A percentile compares a stretch with the other conserved stretches of the same genome.
Evolutionary conservation across 30 jellyfish, hydroid and myxozoan genomes (phyloP).

Genomic region (Aurelia sp.): DNA sequence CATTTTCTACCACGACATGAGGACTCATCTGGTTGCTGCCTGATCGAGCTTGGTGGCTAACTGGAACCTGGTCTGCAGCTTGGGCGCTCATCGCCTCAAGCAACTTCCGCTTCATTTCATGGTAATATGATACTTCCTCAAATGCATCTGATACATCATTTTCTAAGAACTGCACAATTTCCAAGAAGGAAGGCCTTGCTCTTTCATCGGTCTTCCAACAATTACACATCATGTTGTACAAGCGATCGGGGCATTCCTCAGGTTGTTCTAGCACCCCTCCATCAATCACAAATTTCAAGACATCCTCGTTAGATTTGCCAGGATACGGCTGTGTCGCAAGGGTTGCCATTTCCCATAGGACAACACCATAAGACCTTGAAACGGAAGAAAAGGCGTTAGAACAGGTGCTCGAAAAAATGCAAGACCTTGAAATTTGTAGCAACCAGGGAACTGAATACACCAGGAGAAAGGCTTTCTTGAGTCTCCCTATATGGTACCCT

Average conservation of each 20-base stretch:
- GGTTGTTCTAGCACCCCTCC: slow-evolving; percentile 91
- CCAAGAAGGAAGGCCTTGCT: slow-evolving; percentile 92
- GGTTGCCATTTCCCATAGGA: slow-evolving; percentile 96
- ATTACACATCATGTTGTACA: slow-evolving; percentile 86
- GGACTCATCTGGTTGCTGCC: slow-evolving; percentile 4
- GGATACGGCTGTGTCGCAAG: slow-evolving; percentile 97
- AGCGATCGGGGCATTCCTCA: slow-evolving; percentile 79
- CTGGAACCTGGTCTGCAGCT: slow-evolving; percentile 7
- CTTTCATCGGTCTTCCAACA: slow-evolving; percentile 93
- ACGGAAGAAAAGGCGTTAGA: no score
- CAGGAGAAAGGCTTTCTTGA: no score
- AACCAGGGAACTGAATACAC: no score
- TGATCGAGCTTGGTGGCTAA: background rate
- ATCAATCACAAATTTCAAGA: slow-evolving; percentile 74
- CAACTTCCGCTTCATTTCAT: slow-evolving; percentile 87
- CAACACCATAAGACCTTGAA: slow-evolving; percentile 96
- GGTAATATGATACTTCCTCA: slow-evolving; percentile 82
- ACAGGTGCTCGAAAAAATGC: no score
- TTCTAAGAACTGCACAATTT: slow-evolving; percentile 88
- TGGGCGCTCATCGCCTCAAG: slow-evolving; percentile 55
- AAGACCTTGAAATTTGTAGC: no score
- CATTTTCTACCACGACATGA: background rate
- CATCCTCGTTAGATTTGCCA: slow-evolving; percentile 95
- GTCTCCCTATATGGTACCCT: no score
- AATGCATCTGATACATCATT: slow-evolving; percentile 82